phyloP scores from a whole-genome alignment of 2,113 vertebrate genomes.

The Piaya cayana region DNA sequence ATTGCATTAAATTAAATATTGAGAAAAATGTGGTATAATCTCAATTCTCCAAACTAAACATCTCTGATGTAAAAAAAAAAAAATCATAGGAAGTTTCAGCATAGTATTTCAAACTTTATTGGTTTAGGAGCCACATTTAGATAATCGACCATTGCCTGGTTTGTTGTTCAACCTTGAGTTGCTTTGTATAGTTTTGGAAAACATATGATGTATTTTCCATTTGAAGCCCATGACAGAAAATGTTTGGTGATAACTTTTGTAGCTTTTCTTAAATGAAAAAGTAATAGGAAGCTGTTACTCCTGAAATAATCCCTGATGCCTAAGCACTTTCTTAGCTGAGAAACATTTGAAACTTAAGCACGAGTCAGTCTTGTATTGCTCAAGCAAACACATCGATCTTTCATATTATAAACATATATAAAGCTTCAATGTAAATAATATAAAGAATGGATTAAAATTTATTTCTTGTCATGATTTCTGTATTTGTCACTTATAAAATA shows the following conservation, averaged over 20 bases:
- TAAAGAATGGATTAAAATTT: conserved; percentile 59
- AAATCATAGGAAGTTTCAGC: conserved; percentile 12
- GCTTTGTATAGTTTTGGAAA: conserved; percentile 51
- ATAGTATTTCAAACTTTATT: conserved; percentile 69
- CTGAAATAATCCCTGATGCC: conserved; percentile 52
- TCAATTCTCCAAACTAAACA: conserved; percentile 29
- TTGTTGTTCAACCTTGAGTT: conserved; percentile 67
- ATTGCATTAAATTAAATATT: conserved; percentile 55
- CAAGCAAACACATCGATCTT: conserved; percentile 38
- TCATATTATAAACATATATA: conserved; percentile 11
- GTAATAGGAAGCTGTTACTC: conserved; percentile 22
- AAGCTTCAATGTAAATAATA: conserved; percentile 30
- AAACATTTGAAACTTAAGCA: conserved; percentile 54
- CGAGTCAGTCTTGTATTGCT: conserved; percentile 51
- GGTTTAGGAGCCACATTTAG: conserved; percentile 59
- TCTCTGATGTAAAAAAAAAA: conserved; percentile 27
- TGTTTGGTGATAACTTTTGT: conserved; percentile 41
- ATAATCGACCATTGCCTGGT: conserved; percentile 52
- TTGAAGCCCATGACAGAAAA: conserved; percentile 41
- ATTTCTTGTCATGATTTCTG: conserved; percentile 49
- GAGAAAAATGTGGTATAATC: conserved; percentile 42
- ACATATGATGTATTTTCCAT: conserved; percentile 46
- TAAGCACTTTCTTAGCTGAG: conserved; percentile 23
- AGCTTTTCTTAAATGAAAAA: conserved; percentile 40
- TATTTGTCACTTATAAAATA: conserved; percentile 66